phyloP scores from a whole-genome alignment of 2,797 vertebrate genomes.

The Miichthys miiuy region DNA sequence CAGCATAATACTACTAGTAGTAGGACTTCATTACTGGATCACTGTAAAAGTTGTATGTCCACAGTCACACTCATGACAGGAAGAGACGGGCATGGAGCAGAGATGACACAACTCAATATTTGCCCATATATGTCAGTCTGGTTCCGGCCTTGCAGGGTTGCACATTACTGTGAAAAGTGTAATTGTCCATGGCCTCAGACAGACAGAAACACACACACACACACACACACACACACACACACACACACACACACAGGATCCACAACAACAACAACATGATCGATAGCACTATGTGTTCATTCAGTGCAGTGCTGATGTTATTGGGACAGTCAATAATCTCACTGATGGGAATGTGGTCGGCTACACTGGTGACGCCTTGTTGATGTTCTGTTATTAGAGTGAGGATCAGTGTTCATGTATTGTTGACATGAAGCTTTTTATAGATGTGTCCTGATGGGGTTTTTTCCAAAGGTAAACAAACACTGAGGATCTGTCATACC shows the following conservation, averaged over 20 bases:
- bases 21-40: background rate
- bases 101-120: constrained; percentile 37
- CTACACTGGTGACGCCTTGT: constrained; percentile 50
- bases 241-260: constrained; percentile 38
- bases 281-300: constrained; percentile 72
- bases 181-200: constrained; percentile 49
- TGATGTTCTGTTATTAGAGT: constrained; percentile 56
- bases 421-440: constrained; percentile 48
- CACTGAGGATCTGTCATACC: constrained; percentile 11
- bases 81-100: constrained; percentile 12
- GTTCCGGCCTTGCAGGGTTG: constrained; percentile 49
- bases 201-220: constrained; percentile 33
- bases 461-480: constrained; percentile 15
- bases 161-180: constrained; percentile 65
- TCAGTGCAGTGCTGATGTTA: constrained; percentile 62
- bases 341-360: constrained; percentile 56
- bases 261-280: constrained; percentile 61
- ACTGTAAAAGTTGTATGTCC: constrained; percentile 18
- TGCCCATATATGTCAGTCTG: constrained; percentile 63
- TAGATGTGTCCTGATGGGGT: constrained; percentile 9
- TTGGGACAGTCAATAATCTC: constrained; percentile 71
- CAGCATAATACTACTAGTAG: background rate
- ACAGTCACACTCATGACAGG: constrained; percentile 19
- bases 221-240: constrained; percentile 29
- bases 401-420: constrained; percentile 5